Evolutionary conservation across 1,140 invertebrate species (phyloP).

Genomic region (Lysiphlebus fabarum): DNA sequence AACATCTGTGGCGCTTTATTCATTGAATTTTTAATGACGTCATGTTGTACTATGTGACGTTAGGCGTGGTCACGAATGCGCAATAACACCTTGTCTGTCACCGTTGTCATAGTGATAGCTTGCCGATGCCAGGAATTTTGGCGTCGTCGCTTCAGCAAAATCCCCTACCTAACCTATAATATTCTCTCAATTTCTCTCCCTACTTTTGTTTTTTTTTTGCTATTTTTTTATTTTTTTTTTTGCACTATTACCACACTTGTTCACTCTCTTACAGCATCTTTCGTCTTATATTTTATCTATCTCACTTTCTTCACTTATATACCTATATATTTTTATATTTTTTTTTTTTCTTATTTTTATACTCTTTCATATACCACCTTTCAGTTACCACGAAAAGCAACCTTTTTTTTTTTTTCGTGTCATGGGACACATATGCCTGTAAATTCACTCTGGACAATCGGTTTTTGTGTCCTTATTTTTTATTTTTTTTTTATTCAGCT

Average conservation of each 20-base stretch:
- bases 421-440: slow-evolving; percentile 14
- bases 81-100: slow-evolving; percentile 53
- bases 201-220: background rate
- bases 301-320: no score
- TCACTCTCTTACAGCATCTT: background rate
- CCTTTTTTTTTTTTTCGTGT: slow-evolving; percentile 7
- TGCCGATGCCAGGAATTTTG: slow-evolving; percentile 28
- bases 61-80: slow-evolving; percentile 55
- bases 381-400: slow-evolving; percentile 11
- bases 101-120: slow-evolving; percentile 55
- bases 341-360: no score
- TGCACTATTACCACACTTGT: no score
- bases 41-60: slow-evolving; percentile 46
- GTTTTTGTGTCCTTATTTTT: no score
- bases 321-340: no score
- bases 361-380: no score
- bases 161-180: slow-evolving; percentile 28
- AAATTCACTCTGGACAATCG: slow-evolving; percentile 10
- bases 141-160: slow-evolving; percentile 30
- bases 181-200: slow-evolving; percentile 11
- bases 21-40: slow-evolving; percentile 38
- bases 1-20: slow-evolving; percentile 35
- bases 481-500: background rate
- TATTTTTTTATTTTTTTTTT: background rate
- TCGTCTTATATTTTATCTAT: no score